Conservation (phyloP, 2,888 invertebrate genomes). For the Drosophila nr. perissopoda region DNA sequence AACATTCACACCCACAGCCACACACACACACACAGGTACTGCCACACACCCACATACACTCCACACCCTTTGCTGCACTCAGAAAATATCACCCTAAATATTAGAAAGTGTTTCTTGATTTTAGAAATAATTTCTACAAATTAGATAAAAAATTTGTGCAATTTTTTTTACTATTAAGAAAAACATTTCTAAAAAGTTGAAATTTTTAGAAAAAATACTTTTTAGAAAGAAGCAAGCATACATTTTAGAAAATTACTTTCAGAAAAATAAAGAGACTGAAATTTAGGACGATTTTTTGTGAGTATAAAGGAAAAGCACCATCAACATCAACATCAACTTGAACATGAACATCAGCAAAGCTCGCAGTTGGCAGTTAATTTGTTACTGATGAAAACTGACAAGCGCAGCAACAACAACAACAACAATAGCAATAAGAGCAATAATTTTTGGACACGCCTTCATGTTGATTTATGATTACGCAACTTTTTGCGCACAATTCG, state of each 20-base stretch:
- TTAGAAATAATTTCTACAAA: neutral
- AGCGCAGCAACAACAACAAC: constrained; percentile 16
- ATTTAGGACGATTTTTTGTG: neutral
- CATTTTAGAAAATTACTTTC: too few relatives aligned
- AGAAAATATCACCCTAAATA: neutral
- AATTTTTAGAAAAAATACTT: neutral
- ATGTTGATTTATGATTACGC: constrained; percentile 69
- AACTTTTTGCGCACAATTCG: constrained; percentile 33
- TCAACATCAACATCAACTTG: neutral
- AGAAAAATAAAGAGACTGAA: too few relatives aligned
- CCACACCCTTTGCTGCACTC: neutral
- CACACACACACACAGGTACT: neutral
- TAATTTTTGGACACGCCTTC: constrained; percentile 41
- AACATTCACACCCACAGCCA: constrained; percentile 6
- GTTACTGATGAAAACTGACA: constrained; percentile 61
- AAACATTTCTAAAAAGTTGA: neutral
- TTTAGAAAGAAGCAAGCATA: too few relatives aligned
- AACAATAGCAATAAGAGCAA: neutral
- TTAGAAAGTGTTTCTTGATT: neutral
- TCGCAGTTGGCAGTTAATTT: constrained; percentile 56
- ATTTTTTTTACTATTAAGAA: neutral
- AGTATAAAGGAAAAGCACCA: neutral
- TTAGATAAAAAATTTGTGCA: neutral
- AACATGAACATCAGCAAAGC: constrained; percentile 6
- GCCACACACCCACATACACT: neutral